Percentiles rank a stretch among this genome's conserved stretches.
phyloP scores from a whole-genome alignment of 2,888 invertebrate genomes.

The Lordiphosa fenestrarum region DNA sequence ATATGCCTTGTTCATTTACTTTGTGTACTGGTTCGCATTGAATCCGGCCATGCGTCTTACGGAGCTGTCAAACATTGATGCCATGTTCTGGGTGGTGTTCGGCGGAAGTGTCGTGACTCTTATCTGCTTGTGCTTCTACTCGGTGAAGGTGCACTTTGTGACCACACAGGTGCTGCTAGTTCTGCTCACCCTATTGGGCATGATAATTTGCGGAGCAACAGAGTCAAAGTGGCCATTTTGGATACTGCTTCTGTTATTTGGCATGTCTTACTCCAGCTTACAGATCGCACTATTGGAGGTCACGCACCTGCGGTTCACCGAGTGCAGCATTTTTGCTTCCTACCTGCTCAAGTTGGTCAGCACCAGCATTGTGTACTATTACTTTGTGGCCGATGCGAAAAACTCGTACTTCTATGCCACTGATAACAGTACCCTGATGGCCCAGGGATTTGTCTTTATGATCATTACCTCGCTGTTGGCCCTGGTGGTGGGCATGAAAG shows the following conservation, averaged over 20 bases:
- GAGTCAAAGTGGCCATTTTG: constrained; percentile 66
- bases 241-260: constrained; percentile 73
- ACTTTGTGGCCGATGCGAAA: constrained; percentile 68
- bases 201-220: constrained; percentile 66
- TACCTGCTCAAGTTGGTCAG: constrained; percentile 67
- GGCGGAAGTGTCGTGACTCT: constrained; percentile 58
- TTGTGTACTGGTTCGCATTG: constrained; percentile 75
- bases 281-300: constrained; percentile 74
- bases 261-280: constrained; percentile 68
- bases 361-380: constrained; percentile 69
- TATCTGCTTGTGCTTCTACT: constrained; percentile 58
- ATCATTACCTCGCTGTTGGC: constrained; percentile 73
- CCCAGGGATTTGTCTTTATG: constrained; percentile 76
- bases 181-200: constrained; percentile 60
- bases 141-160: constrained; percentile 74
- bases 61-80: constrained; percentile 53
- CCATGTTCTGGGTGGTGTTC: constrained; percentile 75
- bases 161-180: constrained; percentile 57
- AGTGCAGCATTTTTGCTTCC: constrained; percentile 62
- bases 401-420: constrained; percentile 76
- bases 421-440: constrained; percentile 73
- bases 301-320: constrained; percentile 69
- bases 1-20: constrained; percentile 74
- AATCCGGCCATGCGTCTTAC: constrained; percentile 68
- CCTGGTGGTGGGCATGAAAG: constrained; percentile 75